Percentiles rank a stretch among this genome's conserved stretches.
Evolutionary conservation across 2,797 vertebrate species (phyloP).

Genomic region (Onychomys arenicola): DNA sequence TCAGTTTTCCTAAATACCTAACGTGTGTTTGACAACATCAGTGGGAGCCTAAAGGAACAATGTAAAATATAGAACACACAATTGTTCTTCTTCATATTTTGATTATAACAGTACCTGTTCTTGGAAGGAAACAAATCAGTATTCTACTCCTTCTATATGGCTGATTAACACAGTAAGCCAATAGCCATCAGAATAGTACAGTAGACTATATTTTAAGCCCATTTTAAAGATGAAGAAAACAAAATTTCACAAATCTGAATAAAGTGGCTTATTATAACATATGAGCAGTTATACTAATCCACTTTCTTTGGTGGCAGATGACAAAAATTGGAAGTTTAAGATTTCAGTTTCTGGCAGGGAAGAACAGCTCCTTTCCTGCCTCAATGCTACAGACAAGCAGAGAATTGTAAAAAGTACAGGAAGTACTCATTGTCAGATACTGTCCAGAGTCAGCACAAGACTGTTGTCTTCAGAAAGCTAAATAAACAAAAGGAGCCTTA

Average conservation of each 20-base stretch:
- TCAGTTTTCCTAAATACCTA: neutral
- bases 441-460: neutral
- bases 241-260: neutral
- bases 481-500: conserved; percentile 26
- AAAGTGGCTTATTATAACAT: neutral
- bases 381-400: neutral
- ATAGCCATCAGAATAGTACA: neutral
- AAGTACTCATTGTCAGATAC: conserved; percentile 23
- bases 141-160: neutral
- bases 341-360: neutral
- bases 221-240: conserved; percentile 25
- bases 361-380: neutral
- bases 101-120: neutral
- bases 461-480: neutral
- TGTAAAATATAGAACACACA: neutral
- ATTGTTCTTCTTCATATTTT: neutral
- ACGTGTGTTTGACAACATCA: neutral
- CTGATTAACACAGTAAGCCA: neutral
- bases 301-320: neutral
- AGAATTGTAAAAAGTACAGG: neutral
- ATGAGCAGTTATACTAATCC: neutral
- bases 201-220: neutral
- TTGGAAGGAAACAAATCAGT: neutral
- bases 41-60: neutral
- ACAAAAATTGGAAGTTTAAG: neutral